Base-by-base conservation (phyloP, 2,113 vertebrate species). In the Zosterops borbonicus region DNA sequence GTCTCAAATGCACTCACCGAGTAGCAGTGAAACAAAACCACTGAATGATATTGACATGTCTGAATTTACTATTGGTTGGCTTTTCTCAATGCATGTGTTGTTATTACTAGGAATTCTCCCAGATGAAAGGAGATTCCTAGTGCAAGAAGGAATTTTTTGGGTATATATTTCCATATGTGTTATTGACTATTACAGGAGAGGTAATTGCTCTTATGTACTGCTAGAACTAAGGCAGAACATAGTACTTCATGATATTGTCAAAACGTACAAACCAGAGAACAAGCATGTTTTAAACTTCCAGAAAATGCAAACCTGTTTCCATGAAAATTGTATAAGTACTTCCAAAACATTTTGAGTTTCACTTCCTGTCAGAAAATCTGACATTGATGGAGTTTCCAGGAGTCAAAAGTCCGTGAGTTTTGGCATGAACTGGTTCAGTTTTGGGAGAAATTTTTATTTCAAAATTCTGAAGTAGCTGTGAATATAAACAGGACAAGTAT, bases 401-500 rank as follows among this genome's bases (percentile, higher is more conserved):
- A 70, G 98, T 98, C 82, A 99, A 98, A 73, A 99, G 98, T 83
- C 99, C 98, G 0, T 99, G 99, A 31, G 98, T 99, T 98, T 99
- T 99, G 74, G 99, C 98, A 35, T 42, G 94, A 95, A 99, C 97
- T 7, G 97, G 91, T 62, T 95, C 58, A 0, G 98, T 98, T 91
- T 98, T 83, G 23, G 98, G 97, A 86, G 98, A 98, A 60, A 92
- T 28, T 77, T 97, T 96, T 16, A 99, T 98, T 94, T 97, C 97
- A 97, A 99, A 99, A 91, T 95, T 98, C 79, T 99, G 99, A 95
- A 99, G 98, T 68, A 99, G 95, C 99, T 99, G 97, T 63, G 44
- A 80, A 83, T 46, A 95, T 37, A 96, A 74, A 93, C 8, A 83
- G 16, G 27, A 83, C 8, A 87, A 93, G 21, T 50, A 92, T 88